These are phyloP conservation scores for Phalacrocorax brasilianus DNA, from an alignment of 2,113 vertebrate species.

Conservation along the genomic window DNA sequence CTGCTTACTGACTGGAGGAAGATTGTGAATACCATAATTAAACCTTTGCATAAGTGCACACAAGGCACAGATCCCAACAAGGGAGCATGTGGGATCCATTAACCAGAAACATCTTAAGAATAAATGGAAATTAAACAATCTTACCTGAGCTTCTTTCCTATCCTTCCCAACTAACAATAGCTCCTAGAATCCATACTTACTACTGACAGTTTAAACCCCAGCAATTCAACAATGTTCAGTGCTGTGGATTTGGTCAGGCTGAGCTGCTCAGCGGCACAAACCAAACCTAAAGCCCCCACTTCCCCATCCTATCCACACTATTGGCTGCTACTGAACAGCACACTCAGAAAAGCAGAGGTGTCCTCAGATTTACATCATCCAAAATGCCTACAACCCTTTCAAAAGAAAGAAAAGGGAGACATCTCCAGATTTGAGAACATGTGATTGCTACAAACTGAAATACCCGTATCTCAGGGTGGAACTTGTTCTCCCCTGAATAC, in stretches of 20 bases:
- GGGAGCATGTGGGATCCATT: neutral
- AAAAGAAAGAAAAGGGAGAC: neutral
- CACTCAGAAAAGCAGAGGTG: neutral
- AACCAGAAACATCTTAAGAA: neutral
- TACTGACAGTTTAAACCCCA: neutral
- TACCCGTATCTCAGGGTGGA: neutral
- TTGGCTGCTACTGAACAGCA: neutral
- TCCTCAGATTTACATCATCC: neutral
- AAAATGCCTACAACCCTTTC: neutral
- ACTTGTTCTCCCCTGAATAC: neutral
- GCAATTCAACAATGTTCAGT: neutral
- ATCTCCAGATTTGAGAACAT: neutral
- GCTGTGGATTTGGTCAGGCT: neutral
- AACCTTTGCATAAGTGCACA: neutral
- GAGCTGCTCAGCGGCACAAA: neutral
- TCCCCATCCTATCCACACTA: neutral
- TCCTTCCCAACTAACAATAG: neutral
- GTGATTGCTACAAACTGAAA: neutral
- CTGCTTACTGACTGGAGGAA: conserved; percentile 11
- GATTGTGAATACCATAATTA: conserved; percentile 20
- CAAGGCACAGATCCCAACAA: neutral
- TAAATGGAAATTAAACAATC: neutral
- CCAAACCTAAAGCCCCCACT: neutral
- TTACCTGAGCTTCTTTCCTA: neutral
- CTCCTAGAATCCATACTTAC: neutral